Evolutionary conservation across 2,888 invertebrate species (phyloP), one percentile per base, ranked within the genome.

Genomic region (Leucania comma): DNA sequence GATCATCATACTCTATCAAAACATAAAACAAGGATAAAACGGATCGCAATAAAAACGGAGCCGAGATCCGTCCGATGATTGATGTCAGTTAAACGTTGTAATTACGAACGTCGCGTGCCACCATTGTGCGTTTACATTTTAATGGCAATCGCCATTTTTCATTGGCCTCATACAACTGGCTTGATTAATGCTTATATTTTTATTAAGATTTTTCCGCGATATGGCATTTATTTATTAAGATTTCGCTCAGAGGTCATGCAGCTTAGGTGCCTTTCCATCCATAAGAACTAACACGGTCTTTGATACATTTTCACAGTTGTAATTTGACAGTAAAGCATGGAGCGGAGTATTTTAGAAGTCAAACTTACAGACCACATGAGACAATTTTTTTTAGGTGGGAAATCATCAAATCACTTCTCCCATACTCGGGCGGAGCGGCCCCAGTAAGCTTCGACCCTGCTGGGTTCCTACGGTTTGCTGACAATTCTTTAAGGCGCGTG

Each of bases 181-280:
- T 92, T 94, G 94, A 94, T 93, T 93, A 91, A 94, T 94, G 93
- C 86, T 82, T 87, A 86, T 86, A 91, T 92, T 92, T 93, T 92
- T 93, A 94, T 94, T 93, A 92, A 92, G 83, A 87, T 89, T 91
- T 91, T 90, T 69, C 67, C 67, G 72, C 62, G 68, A 74, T 80
- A 75, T 56, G 32, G 51, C 57, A 59, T 75, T 74, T 72, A 35
- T 38, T 48, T n/a, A 48, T 42, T 59, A 53, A 14, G 20, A 26
- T 70, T 50, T 66, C 4, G 14, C 24, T 64, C 14, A 10, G 32
- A 9, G 9, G 4, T 54, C n/a, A n/a, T 32, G 29, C 10, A 54
- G 22, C 14, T 53, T 53, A 6, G 6, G 26, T 17, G 3, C 50
- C 51, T 29, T 9, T 8, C 8, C 53, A 17, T 51, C 12, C 12